Evolutionary conservation across 2,113 vertebrate genomes (phyloP), one percentile per base, ranked within the genome.

Genomic region (Crotalus horridus): DNA sequence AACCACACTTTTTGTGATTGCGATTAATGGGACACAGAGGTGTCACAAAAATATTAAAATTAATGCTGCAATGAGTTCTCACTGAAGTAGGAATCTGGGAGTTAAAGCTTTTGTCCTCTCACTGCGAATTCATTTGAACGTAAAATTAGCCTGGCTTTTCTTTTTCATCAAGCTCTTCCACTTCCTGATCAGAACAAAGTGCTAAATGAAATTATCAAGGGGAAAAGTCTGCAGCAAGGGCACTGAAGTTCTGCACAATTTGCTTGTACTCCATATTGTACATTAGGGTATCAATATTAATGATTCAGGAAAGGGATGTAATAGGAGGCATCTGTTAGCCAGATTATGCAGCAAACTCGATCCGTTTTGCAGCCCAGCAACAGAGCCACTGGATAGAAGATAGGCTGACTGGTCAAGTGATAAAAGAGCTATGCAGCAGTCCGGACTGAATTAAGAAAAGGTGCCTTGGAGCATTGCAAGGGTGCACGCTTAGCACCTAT

Each of bases 281-380:
- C 96, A 95, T 96, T 96, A 94, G 95, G 94, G 64, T 39, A 43
- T 95, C 96, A 96, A 93, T 96, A 95, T 93, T 94, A 94, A 96
- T 96, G 93, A 95, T 95, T 95, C 95, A 96, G 95, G 51, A 39
- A 43, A 9, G 55, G 53, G 53, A 55, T 51, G 24, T 51, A 95
- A 94, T 94, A 95, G 93, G 96, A 95, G 15, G 74, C 93, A 94
- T 94, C 93, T 94, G 95, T 97, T 92, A 94, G 92, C 93, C 91
- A 92, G 90, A 87, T 90, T 94, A 48, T 85, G 39, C 58, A 81
- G 94, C 89, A 91, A 95, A 93, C 87, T 6, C 33, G 92, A 61
- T 48, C 7, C 58, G 9, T 91, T 46, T 92, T 94, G 81, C 91
- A 93, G 74, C 86, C 91, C 94, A 93, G 85, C 90, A 94, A 69